Evolutionary conservation across 2,888 invertebrate genomes (phyloP).

Genomic region (Parnassius glacialis): DNA sequence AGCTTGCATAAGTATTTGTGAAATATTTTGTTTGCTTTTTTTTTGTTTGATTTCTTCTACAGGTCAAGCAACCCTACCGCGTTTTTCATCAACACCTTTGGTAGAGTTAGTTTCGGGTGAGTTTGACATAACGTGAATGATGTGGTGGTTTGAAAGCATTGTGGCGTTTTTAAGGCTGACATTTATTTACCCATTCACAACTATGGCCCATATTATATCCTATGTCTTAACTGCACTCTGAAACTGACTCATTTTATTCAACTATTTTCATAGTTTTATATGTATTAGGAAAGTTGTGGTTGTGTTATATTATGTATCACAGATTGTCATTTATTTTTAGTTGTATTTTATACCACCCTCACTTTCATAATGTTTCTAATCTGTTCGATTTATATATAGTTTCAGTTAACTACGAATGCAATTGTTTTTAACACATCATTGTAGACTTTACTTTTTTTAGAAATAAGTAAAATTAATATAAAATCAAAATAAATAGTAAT

Average conservation of each 20-base stretch:
- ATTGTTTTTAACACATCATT: slow-evolving; percentile 15
- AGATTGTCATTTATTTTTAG: slow-evolving; percentile 10
- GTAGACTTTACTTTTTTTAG: no score
- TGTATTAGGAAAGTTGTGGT: no score
- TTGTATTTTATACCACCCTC: slow-evolving; percentile 6
- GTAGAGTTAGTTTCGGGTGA: slow-evolving; percentile 87
- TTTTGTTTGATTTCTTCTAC: slow-evolving; percentile 84
- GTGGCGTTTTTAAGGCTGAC: slow-evolving; percentile 68
- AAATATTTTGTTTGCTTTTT: slow-evolving; percentile 66
- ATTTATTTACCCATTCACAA: slow-evolving; percentile 58
- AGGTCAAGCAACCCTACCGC: slow-evolving; percentile 85
- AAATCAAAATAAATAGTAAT: no score
- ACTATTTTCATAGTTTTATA: slow-evolving; percentile 14
- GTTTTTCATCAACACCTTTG: slow-evolving; percentile 86
- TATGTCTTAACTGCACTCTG: slow-evolving; percentile 76
- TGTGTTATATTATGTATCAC: neutral
- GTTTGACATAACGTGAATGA: slow-evolving; percentile 80
- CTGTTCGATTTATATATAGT: slow-evolving; percentile 5
- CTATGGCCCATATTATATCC: slow-evolving; percentile 50
- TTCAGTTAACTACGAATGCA: slow-evolving; percentile 15
- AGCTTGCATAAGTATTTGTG: slow-evolving; percentile 65
- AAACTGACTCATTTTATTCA: slow-evolving; percentile 59
- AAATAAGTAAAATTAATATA: no score
- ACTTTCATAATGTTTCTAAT: slow-evolving; percentile 12
- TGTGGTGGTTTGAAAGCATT: slow-evolving; percentile 78